phyloP scores from a whole-genome alignment of 2,113 vertebrate species.

The Muntiacus muntjak region DNA sequence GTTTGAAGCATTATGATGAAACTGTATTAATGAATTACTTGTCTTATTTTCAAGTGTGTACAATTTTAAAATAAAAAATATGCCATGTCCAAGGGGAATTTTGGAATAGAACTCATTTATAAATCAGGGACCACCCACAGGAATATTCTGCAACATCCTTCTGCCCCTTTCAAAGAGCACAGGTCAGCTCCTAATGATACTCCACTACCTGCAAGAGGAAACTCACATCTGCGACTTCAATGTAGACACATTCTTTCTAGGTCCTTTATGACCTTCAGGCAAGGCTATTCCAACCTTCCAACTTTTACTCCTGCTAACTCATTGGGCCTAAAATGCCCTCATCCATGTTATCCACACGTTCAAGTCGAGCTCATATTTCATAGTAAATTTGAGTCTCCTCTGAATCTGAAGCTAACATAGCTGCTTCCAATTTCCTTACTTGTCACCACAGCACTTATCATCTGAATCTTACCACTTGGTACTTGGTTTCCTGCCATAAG shows the following conservation, averaged over 20 bases:
- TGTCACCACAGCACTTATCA: background rate
- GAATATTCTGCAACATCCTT: no score
- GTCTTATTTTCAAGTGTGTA: slow-evolving; percentile 2
- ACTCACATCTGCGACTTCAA: no score
- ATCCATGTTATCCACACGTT: background rate
- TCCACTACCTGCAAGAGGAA: no score
- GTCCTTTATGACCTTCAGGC: background rate
- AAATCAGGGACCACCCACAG: no score
- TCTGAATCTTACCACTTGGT: background rate
- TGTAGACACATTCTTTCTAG: background rate
- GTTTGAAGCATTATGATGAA: background rate
- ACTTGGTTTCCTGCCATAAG: background rate
- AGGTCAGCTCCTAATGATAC: no score
- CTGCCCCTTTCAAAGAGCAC: no score
- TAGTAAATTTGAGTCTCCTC: background rate
- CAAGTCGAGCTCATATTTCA: background rate
- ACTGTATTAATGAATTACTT: background rate
- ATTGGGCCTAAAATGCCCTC: background rate
- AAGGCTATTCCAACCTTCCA: background rate
- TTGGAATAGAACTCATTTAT: no score
- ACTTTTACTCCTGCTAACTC: background rate
- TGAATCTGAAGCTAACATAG: background rate
- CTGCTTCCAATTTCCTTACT: background rate
- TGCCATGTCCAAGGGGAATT: no score
- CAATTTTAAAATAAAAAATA: no score